These are phyloP conservation scores for Pyrrhosoma nymphula DNA, from an alignment of 2,888 invertebrate species.

Conservation along the genomic window DNA sequence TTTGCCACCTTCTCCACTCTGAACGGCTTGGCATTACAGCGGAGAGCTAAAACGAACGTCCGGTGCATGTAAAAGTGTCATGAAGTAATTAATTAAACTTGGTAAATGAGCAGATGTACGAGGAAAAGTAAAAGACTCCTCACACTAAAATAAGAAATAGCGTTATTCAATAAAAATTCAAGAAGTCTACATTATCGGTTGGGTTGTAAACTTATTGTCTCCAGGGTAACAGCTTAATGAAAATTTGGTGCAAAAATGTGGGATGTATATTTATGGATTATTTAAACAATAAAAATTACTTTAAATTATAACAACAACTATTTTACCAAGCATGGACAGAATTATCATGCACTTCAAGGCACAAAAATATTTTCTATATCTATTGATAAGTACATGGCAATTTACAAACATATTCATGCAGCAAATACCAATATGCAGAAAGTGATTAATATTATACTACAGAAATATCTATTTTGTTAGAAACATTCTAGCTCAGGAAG, in stretches of 20 bases:
- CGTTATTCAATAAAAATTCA: background rate
- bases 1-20: too few species aligned
- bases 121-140: background rate
- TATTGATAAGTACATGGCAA: background rate
- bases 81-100: background rate
- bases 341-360: background rate
- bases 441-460: background rate
- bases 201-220: background rate
- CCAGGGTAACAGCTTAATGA: background rate
- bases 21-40: too few species aligned
- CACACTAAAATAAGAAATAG: background rate
- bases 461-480: background rate
- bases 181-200: background rate
- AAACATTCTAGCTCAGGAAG: background rate
- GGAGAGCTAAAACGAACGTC: background rate
- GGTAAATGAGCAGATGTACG: background rate
- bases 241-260: background rate
- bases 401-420: conserved; percentile 7
- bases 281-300: background rate
- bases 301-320: background rate
- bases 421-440: background rate
- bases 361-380: background rate
- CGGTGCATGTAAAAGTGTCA: background rate
- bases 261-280: background rate
- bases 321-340: background rate